Evolutionary conservation across 2,113 vertebrate genomes (phyloP).

Genomic region (Ginglymostoma cirratum): DNA sequence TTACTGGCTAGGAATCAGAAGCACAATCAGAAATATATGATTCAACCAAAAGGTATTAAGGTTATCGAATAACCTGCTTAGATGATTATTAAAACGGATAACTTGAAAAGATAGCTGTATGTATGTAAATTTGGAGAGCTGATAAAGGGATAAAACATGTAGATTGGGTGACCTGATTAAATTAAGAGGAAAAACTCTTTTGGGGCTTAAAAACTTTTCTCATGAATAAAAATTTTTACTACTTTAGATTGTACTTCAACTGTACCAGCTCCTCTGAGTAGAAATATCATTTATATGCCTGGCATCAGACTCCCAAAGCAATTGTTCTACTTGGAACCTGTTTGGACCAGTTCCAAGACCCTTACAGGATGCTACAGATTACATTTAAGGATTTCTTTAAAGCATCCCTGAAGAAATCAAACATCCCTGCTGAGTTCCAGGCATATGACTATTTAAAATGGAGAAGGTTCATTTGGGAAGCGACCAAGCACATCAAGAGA

Average conservation of each 20-base stretch:
- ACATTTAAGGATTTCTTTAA: too few species aligned
- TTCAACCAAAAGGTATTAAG: not conserved
- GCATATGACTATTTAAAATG: too few species aligned
- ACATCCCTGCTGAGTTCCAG: too few species aligned
- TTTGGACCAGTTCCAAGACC: too few species aligned
- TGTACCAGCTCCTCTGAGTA: too few species aligned
- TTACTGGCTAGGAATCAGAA: not conserved
- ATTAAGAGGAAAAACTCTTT: not conserved
- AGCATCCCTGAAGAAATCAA: too few species aligned
- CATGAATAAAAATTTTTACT: not conserved
- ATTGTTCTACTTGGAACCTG: too few species aligned
- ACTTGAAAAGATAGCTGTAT: not conserved
- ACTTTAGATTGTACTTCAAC: not conserved
- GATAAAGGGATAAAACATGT: not conserved
- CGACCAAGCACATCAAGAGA: too few species aligned
- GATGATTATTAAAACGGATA: not conserved
- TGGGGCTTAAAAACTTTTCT: not conserved
- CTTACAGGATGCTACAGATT: too few species aligned
- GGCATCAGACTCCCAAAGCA: too few species aligned
- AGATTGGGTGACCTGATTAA: not conserved
- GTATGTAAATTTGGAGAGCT: not conserved
- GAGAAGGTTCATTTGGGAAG: too few species aligned
- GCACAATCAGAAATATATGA: not conserved
- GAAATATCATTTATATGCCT: too few species aligned
- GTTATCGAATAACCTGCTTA: not conserved